phyloP scores from a whole-genome alignment of 1,140 invertebrate species.

The Drosophila suzukii region DNA sequence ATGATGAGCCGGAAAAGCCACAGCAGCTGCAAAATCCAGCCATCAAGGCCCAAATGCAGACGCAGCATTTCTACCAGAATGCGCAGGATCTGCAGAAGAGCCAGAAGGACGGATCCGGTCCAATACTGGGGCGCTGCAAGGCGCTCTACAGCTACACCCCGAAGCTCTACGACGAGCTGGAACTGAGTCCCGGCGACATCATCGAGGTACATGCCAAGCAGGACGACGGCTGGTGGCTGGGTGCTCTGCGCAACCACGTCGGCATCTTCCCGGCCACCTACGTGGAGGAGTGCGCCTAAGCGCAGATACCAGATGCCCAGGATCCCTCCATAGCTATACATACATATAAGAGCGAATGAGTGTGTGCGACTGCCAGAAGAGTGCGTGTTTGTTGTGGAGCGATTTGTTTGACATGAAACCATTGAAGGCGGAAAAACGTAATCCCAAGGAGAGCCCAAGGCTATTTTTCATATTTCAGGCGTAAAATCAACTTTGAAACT shows the following conservation, averaged over 20 bases:
- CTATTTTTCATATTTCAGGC: not conserved
- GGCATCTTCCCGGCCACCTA: conserved; percentile 97
- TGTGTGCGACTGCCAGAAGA: conserved; percentile 4
- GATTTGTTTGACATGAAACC: conserved; percentile 28
- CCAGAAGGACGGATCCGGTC: conserved; percentile 28
- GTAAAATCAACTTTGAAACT: not conserved
- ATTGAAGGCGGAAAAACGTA: not conserved
- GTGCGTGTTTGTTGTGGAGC: not conserved
- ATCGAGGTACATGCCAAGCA: conserved; percentile 96
- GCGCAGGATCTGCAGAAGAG: conserved; percentile 63
- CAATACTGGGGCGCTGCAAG: conserved; percentile 86
- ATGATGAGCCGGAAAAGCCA: conserved; percentile 83
- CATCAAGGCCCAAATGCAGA: conserved; percentile 23
- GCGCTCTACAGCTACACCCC: conserved; percentile 95
- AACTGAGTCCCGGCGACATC: conserved; percentile 92
- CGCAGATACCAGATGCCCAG: not conserved
- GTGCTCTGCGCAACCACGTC: conserved; percentile 92
- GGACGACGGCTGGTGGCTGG: conserved; percentile 97
- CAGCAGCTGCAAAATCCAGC: not conserved
- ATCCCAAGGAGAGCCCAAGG: not conserved
- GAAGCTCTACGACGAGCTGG: conserved; percentile 94
- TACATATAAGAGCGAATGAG: conserved; percentile 16
- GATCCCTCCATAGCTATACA: conserved; percentile 29
- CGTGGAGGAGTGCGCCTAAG: conserved; percentile 88
- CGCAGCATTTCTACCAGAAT: conserved; percentile 74